Conservation (phyloP, 2,888 invertebrate genomes). For the Lepidochitona cinerea region DNA sequence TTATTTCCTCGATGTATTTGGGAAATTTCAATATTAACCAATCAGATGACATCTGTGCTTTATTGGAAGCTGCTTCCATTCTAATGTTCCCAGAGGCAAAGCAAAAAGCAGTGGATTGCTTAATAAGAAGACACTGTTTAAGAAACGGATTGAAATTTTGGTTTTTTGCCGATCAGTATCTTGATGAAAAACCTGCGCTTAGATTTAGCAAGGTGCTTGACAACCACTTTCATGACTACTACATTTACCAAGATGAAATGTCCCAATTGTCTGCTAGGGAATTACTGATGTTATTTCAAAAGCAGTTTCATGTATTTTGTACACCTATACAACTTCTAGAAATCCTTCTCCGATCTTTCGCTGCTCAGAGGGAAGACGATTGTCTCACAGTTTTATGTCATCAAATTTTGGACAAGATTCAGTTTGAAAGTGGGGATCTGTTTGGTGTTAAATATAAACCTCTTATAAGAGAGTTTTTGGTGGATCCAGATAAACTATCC, state of each 20-base stretch:
- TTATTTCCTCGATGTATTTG: conserved; percentile 16
- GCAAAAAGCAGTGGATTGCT: conserved; percentile 10
- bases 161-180: conserved; percentile 16
- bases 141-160: conserved; percentile 15
- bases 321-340: conserved; percentile 7
- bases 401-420: not conserved
- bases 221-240: conserved; percentile 22
- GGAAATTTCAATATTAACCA: conserved; percentile 13
- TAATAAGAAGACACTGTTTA: conserved; percentile 2
- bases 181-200: conserved; percentile 6
- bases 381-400: not conserved
- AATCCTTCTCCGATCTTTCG: conserved; percentile 13
- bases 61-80: conserved; percentile 14
- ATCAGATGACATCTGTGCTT: conserved; percentile 6
- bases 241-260: conserved; percentile 20
- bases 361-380: not conserved
- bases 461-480: not conserved
- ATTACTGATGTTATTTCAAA: conserved; percentile 11
- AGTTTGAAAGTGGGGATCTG: not conserved
- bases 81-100: conserved; percentile 17
- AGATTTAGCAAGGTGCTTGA: conserved; percentile 9
- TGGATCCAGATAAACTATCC: not conserved
- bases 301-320: conserved; percentile 16
- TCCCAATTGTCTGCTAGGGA: conserved; percentile 7
- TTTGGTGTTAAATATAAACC: too few relatives aligned